Conservation (phyloP, 53 echinoderm and acorn worm species). For the Apostichopus leukothele region DNA sequence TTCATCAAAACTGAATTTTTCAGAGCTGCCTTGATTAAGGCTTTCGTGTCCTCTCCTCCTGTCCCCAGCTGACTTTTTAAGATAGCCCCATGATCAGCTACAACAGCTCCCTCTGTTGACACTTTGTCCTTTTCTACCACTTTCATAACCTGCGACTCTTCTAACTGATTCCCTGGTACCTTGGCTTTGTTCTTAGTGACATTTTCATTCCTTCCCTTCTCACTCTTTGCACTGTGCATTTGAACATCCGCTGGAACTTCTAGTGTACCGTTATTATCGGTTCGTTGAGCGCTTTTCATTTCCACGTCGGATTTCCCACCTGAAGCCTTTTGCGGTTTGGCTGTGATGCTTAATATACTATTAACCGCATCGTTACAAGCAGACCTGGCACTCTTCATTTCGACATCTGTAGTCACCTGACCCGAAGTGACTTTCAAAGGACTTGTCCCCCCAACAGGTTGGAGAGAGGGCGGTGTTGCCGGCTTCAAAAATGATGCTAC, state of each 20-base stretch:
- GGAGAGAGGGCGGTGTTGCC: slow-evolving; percentile 30
- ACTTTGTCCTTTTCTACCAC: neutral
- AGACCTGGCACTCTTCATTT: slow-evolving; percentile 76
- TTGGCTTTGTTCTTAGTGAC: neutral
- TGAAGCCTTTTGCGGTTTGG: neutral
- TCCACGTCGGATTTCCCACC: slow-evolving; percentile 49
- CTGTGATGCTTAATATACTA: slow-evolving; percentile 47
- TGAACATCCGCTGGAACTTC: slow-evolving; percentile 57
- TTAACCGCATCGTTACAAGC: slow-evolving; percentile 55
- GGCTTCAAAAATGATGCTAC: slow-evolving; percentile 10
- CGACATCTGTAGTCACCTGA: slow-evolving; percentile 57
- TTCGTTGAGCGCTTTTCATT: slow-evolving; percentile 63
- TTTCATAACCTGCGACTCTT: neutral
- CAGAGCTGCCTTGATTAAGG: slow-evolving; percentile 92
- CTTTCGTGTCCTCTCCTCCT: slow-evolving; percentile 77
- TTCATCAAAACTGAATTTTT: slow-evolving; percentile 83
- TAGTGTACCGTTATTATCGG: slow-evolving; percentile 20
- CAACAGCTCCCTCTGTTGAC: neutral
- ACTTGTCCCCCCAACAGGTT: slow-evolving; percentile 7
- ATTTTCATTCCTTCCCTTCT: slow-evolving; percentile 40
- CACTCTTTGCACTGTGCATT: slow-evolving; percentile 84
- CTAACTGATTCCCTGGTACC: neutral
- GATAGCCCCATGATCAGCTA: slow-evolving; percentile 9
- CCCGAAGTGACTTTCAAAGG: slow-evolving; percentile 2
- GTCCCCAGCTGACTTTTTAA: slow-evolving; percentile 19